Evolutionary conservation across 2,797 vertebrate genomes (phyloP), one percentile per base, ranked within the genome.

Genomic region (Labroides dimidiatus): DNA sequence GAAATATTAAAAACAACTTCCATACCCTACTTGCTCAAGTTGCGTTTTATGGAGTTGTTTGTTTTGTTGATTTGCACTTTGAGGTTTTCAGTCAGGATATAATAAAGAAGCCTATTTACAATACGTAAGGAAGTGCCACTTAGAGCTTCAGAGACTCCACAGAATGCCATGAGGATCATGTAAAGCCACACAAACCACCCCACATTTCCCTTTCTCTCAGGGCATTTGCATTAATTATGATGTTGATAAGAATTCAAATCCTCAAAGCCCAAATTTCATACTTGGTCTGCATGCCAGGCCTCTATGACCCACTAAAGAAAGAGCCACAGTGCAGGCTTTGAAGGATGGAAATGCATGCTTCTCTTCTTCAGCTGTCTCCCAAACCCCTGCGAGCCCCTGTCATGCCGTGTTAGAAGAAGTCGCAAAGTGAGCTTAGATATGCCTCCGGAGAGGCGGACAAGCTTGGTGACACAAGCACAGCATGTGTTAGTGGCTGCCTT

Each of bases 361-460:
- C 45, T 65, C 48, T 75, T 42, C 48, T 33, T 19, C 33, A 37
- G 47, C 67, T 48, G 61, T 50, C 58, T 45, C 20, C 66, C 64
- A 62, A 39, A 45, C 19, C 77, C 59, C 75, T 80, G 67, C 44
- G 4, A 87, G 83, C 75, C 75, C 61, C 72, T 85, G 88, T 91
- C 91, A 88, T 0, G 53, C 69, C 64, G 67, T 45, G 59, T 92
- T 92, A 90, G 78, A 64, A 53, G 76, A 80, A 85, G 84, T 84
- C 82, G 82, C 88, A 85, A 88, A 92, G 80, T 80, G 85, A 86
- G 83, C 85, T 81, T 76, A 80, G 47, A 88, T 78, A 70, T 75
- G 89, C 84, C 85, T 56, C 37, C 10, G 64, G 87, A 82, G 69
- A 10, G 76, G 67, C 12, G 30, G 62, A 76, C 80, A 45, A 3